Evolutionary conservation across 1,140 invertebrate genomes (phyloP).

Genomic region (Pseudachorutes palmiensis): DNA sequence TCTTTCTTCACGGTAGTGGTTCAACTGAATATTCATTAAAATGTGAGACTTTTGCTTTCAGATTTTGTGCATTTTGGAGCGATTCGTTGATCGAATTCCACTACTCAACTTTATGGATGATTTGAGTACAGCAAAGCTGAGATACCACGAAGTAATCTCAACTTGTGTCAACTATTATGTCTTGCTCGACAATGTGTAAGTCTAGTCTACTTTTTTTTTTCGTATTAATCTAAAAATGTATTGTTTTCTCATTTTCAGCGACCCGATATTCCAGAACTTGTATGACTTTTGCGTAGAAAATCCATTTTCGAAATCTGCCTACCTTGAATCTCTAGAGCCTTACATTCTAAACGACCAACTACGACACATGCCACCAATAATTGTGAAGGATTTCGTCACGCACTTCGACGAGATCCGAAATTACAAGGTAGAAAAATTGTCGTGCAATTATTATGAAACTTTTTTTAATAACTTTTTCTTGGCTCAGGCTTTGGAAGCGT

Average conservation of each 20-base stretch:
- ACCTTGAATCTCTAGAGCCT: conserved; percentile 47
- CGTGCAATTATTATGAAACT: conserved; percentile 11
- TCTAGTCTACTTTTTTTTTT: conserved; percentile 19
- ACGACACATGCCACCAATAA: conserved; percentile 51
- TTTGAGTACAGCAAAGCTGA: conserved; percentile 33
- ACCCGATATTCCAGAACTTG: conserved; percentile 48
- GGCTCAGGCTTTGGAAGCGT: conserved; percentile 61
- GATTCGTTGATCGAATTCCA: conserved; percentile 44
- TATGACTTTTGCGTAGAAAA: conserved; percentile 48
- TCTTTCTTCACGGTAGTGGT: too few species aligned
- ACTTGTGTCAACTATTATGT: conserved; percentile 47
- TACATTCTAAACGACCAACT: conserved; percentile 49
- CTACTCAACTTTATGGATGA: conserved; percentile 35
- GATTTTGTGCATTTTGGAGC: conserved; percentile 52
- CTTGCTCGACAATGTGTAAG: conserved; percentile 42
- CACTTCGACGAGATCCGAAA: conserved; percentile 52
- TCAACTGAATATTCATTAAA: not conserved
- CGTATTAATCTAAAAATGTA: not conserved
- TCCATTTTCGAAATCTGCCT: conserved; percentile 44
- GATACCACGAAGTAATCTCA: conserved; percentile 44
- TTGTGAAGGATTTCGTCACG: conserved; percentile 58
- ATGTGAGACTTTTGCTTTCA: conserved; percentile 38
- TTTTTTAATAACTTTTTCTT: conserved; percentile 31
- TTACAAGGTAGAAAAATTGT: conserved; percentile 37
- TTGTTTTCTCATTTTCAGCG: conserved; percentile 37